Evolutionary conservation across 2,797 vertebrate genomes (phyloP), one percentile per base, ranked within the genome.

Genomic region (Sebastiscus tertius): DNA sequence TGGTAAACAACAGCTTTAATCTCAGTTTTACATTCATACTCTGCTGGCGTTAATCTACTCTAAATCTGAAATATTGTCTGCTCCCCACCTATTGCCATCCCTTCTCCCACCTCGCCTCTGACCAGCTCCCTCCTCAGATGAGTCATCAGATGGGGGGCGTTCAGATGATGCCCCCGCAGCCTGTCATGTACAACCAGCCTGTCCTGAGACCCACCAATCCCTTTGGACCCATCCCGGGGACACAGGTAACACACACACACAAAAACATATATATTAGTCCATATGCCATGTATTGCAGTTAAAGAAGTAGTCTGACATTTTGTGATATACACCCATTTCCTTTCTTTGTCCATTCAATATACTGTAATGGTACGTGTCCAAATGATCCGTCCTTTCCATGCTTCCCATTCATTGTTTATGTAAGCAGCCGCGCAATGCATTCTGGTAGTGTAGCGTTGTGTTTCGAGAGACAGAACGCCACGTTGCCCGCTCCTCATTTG

Each of bases 181-280:
- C 96, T 89, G 93, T 97, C 93, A 96, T 97, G 95, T 97, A 97
- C 83, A 96, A 95, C 56, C 97, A 97, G 88, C 95, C 96, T 80
- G 95, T 96, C 90, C 96, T 98, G 91, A 96, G 97, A 94, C 96
- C 96, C 89, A 97, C 95, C 84, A 97, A 97, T 86, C 96, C 96
- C 58, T 97, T 98, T 90, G 95, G 96, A 92, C 95, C 93, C 77
- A 95, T 97, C 72, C 96, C 95, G 86, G 97, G 96, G 95, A 95
- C 97, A 90, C 96, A 98, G 96, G 97, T 98, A 94, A 93, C 46
- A 26, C 16, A 34, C 20, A 46, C 26, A 75, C 39, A 68, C 5
- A 52, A 2, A 49, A 8, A 34, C 4, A 18, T 13, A n/a, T 12
- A 20, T 16, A 61, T 74, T 52, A 31, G 22, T 29, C 34, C 49